Conservation (phyloP, 2,113 vertebrate genomes). For the Engystomops pustulosus region DNA sequence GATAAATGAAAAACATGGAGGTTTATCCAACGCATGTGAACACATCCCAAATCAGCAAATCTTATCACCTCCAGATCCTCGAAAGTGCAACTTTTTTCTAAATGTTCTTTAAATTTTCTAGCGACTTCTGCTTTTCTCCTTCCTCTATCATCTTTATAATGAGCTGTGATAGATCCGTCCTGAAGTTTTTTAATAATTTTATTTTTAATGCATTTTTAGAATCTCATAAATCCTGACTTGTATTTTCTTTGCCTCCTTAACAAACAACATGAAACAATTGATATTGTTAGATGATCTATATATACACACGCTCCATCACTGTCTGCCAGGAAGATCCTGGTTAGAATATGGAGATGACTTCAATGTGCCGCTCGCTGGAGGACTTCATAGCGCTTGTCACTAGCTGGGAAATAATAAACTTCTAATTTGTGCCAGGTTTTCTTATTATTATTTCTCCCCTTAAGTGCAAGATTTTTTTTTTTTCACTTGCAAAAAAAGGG, state of each 20-base stretch:
- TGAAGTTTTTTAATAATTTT: conserved; percentile 18
- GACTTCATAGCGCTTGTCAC: conserved; percentile 19
- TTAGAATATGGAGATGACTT: conserved; percentile 24
- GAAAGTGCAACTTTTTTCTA: background rate
- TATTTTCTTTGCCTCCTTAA: conserved; percentile 35
- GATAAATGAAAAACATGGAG: too few relatives aligned
- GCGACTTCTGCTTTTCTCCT: background rate
- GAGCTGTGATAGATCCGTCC: background rate
- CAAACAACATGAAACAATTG: conserved; percentile 42
- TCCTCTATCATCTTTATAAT: conserved; percentile 3
- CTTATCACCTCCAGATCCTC: background rate
- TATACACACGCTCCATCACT: conserved; percentile 14
- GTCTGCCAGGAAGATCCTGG: conserved; percentile 44
- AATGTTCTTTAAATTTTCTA: conserved; percentile 4
- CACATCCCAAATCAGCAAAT: too few relatives aligned
- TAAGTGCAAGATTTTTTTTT: background rate
- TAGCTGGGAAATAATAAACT: background rate
- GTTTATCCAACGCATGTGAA: too few relatives aligned
- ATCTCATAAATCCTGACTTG: conserved; percentile 19
- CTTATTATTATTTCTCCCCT: background rate
- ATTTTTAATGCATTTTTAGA: conserved; percentile 37
- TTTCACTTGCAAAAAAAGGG: too few relatives aligned
- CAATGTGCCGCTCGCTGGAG: conserved; percentile 21
- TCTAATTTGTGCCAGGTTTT: conserved; percentile 15
- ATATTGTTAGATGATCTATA: conserved; percentile 44